Base-by-base conservation (phyloP, 2,797 vertebrate genomes). In the Prunella strophiata region DNA sequence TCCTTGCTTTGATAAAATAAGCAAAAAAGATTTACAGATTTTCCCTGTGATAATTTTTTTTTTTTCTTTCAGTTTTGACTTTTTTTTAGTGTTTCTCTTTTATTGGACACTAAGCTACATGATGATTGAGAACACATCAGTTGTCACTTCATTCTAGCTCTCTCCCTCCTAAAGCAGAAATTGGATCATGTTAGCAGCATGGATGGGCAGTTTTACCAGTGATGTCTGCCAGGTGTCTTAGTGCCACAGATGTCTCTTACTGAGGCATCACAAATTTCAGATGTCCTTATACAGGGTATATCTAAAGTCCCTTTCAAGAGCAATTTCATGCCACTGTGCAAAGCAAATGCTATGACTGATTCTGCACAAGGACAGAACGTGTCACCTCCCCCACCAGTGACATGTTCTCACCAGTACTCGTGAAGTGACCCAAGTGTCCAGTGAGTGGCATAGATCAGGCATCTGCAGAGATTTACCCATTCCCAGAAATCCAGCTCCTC, bases 311-410 rank as follows among this genome's bases (percentile, higher is more conserved):
- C 54, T 83, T 89, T 42, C 14, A 50, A 21, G 21, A 88, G 29
- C 59, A 38, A 52, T 50, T 77, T 45, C 0, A 0, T n/a, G 42
- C 23, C 22, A 19, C 10, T 63, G 10, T 57, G 68, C 43, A 83
- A 73, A 72, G 27, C 22, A 42, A 73, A 68, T 25, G 22, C 40
- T 48, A 5, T 27, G 48, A 63, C 2, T 40, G 66, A 59, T 66
- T 63, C 65, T 51, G 30, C 42, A 36, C 1, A 5, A 63, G 85
- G 71, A 51, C 15, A 66, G 63, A 67, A 74, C 2, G 2, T 32
- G 40, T 9, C 42, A 63, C 26, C 32, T 50, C 67, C 45, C 57
- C 34, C 40, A 20, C 3, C 30, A 25, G 30, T 18, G 58, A 54
- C 16, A 50, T 1, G 1, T 34, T 81, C 73, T 70, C 40, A 59